Evolutionary conservation across 2,888 invertebrate species (phyloP).

Genomic region (Apodemia zela): DNA sequence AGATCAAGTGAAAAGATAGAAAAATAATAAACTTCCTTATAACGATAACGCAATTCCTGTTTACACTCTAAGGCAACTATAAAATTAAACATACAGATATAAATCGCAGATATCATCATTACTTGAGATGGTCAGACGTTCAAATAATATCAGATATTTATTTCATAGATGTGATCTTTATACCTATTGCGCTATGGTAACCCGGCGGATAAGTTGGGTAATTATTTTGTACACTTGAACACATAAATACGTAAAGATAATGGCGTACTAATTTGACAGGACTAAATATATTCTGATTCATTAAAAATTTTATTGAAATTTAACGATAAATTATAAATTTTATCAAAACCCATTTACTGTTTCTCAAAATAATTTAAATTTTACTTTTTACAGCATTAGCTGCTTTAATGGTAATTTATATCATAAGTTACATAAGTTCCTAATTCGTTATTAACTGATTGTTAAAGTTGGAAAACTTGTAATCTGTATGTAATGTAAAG

Average conservation of each 20-base stretch:
- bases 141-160: conserved; percentile 66
- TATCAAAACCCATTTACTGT: too few species aligned
- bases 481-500: too few species aligned
- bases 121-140: conserved; percentile 47
- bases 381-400: too few species aligned
- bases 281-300: too few species aligned
- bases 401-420: too few species aligned
- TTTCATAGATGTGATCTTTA: conserved; percentile 53
- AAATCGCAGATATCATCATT: conserved; percentile 51
- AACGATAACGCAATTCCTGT: conserved; percentile 18
- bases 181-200: conserved; percentile 13
- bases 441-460: too few species aligned
- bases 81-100: conserved; percentile 48
- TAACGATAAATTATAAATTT: too few species aligned
- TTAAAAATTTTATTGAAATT: too few species aligned
- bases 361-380: too few species aligned
- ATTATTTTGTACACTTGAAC: conserved; percentile 2
- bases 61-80: conserved; percentile 26
- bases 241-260: neutral
- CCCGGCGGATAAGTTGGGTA: conserved; percentile 8
- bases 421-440: too few species aligned
- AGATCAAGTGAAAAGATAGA: conserved; percentile 1
- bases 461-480: too few species aligned
- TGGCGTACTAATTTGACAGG: neutral
- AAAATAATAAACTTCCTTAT: conserved; percentile 6